Base-by-base conservation (phyloP, 1,140 invertebrate genomes). In the Patella vulgata region DNA sequence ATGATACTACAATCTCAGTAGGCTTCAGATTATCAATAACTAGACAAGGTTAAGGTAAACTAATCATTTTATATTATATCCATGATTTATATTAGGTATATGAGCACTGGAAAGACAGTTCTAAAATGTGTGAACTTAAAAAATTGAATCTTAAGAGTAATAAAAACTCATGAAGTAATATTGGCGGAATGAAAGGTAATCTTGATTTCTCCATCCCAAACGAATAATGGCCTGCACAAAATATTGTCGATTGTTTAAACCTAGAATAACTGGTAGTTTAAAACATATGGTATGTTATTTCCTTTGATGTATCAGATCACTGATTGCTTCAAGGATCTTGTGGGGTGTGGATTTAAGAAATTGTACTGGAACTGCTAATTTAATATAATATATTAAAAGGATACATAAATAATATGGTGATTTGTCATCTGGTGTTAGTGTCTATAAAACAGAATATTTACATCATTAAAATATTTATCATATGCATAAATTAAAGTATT, bases 1-100 rank as follows among this genome's bases (percentile, higher is more conserved):
- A 82, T 17, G 75, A 77, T 3, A 83, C 76, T 19, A 83, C 75
- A 19, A 84, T 78, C 40, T 84, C 82, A 31, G 75, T 83, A 14
- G 77, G 70, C 53, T 74, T 69, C 51, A 82, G 67, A 63, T 71
- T 82, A 65, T 83, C 81, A 54, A 82, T 77, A 74, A 81, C 81
- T 83, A 12, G 19, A 40, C 17, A 53, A 30, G n/a, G 65, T 77
- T 51, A 75, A 76, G 72, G 68, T 67, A 19, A 57, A 11, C 27
- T 5, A 25, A 51, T 19, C 9, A 47, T 47, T 12, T 12, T 23
- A 23, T 14, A 9, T 14, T 14, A 47, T 11, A 30, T 52, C 11
- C 21, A 6, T 27, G 12, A 28, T 11, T 12, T 11, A 54, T 11
- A 9, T n/a, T 12, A 48, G 48, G 46, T 53, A 51, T 48, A 61